phyloP scores from a whole-genome alignment of 2,797 vertebrate species.

The Bradypodion pumilum region DNA sequence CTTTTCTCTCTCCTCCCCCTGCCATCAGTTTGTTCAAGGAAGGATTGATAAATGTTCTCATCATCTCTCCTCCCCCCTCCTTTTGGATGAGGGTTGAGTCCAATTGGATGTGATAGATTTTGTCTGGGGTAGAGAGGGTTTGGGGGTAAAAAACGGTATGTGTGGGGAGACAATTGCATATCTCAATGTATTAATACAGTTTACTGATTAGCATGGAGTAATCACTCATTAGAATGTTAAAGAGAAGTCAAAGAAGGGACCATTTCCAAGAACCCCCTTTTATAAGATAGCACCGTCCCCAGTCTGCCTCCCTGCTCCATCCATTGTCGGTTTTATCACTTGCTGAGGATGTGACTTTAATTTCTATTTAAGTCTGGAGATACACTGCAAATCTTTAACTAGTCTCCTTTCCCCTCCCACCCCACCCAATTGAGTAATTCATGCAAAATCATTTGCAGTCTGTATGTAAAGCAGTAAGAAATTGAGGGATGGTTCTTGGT shows the following conservation, averaged over 20 bases:
- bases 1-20: background rate
- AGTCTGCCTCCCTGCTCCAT: background rate
- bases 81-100: background rate
- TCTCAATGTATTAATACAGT: background rate
- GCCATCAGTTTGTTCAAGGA: background rate
- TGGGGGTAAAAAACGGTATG: too few species aligned
- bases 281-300: background rate
- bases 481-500: background rate
- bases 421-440: slow-evolving; percentile 13
- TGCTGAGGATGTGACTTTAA: slow-evolving; percentile 1
- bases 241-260: background rate
- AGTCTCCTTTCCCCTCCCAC: background rate
- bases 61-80: background rate
- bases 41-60: background rate
- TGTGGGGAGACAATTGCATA: background rate
- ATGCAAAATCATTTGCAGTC: slow-evolving; percentile 2
- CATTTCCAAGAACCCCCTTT: background rate
- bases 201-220: background rate
- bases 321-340: background rate
- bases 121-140: background rate
- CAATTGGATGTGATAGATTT: background rate
- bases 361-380: slow-evolving; percentile 16
- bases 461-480: background rate
- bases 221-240: too few species aligned
- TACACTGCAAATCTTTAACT: background rate